These are phyloP conservation scores for Propithecus coquereli DNA, from an alignment of 2,113 vertebrate species.

Conservation along the genomic window DNA sequence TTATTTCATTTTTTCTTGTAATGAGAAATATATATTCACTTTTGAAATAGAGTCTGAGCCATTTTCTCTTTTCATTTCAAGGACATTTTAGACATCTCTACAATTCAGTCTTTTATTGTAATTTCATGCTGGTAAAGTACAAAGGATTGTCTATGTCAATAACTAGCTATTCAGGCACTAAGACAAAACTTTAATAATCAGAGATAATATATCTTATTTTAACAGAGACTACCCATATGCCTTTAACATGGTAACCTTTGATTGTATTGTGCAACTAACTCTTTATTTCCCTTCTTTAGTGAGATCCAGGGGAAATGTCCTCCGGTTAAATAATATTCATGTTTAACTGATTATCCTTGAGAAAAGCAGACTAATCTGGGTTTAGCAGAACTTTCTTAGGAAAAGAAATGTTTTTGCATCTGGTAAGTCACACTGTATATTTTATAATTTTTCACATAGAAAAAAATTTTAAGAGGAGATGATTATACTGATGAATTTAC, in stretches of 20 bases:
- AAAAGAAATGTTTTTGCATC: neutral
- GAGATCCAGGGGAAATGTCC: neutral
- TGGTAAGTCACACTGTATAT: conserved; percentile 13
- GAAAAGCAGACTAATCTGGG: neutral
- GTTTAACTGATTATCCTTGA: conserved; percentile 32
- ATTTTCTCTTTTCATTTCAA: conserved; percentile 75
- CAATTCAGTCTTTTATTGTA: conserved; percentile 71
- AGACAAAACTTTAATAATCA: conserved; percentile 73
- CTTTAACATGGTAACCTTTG: conserved; percentile 39
- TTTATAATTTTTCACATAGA: conserved; percentile 44
- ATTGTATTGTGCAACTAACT: conserved; percentile 35
- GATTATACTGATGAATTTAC: neutral
- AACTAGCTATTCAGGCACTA: conserved; percentile 62
- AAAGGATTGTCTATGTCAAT: conserved; percentile 74
- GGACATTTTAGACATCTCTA: conserved; percentile 73
- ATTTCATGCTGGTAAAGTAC: conserved; percentile 71
- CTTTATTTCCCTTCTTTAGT: neutral
- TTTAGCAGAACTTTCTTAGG: conserved; percentile 11
- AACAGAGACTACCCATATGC: conserved; percentile 39
- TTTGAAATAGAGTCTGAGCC: conserved; percentile 52
- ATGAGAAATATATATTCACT: conserved; percentile 66
- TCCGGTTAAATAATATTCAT: conserved; percentile 35
- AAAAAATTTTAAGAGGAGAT: conserved; percentile 21
- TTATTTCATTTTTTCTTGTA: conserved; percentile 67
- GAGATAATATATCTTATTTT: conserved; percentile 65